Conservation (phyloP, 2,113 vertebrate genomes). For the Centropristis striata region DNA sequence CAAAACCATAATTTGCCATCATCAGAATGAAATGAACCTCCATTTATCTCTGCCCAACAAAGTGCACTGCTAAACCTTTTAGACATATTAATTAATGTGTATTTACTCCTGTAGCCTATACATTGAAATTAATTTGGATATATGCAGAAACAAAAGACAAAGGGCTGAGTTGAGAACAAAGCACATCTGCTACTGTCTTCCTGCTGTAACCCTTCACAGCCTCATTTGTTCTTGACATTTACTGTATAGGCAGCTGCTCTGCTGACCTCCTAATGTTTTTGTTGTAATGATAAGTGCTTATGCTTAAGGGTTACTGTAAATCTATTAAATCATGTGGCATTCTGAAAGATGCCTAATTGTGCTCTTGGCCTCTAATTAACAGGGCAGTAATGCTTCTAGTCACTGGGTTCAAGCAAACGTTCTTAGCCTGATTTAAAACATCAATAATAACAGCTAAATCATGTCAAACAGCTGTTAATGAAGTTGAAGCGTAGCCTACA, state of each 20-base stretch:
- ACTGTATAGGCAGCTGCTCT: slow-evolving; percentile 40
- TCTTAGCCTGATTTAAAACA: slow-evolving; percentile 34
- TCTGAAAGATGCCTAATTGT: slow-evolving; percentile 50
- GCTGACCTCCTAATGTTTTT: slow-evolving; percentile 54
- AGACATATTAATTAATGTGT: slow-evolving; percentile 69
- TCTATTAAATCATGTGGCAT: slow-evolving; percentile 42
- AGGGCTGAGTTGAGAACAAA: slow-evolving; percentile 49
- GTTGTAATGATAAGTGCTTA: slow-evolving; percentile 62
- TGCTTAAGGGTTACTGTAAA: slow-evolving; percentile 59
- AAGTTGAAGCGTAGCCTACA: background rate
- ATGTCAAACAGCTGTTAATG: slow-evolving; percentile 17
- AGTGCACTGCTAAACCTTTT: slow-evolving; percentile 56
- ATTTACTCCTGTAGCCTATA: slow-evolving; percentile 50
- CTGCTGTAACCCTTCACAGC: slow-evolving; percentile 47
- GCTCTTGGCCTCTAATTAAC: slow-evolving; percentile 46
- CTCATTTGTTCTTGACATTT: slow-evolving; percentile 51
- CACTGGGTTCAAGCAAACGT: slow-evolving; percentile 18
- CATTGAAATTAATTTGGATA: slow-evolving; percentile 55
- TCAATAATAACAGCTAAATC: slow-evolving; percentile 9
- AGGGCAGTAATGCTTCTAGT: slow-evolving; percentile 24
- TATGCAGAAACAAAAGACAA: slow-evolving; percentile 31
- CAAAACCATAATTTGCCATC: slow-evolving; percentile 60
- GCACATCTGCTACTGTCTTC: slow-evolving; percentile 55
- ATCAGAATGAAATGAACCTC: slow-evolving; percentile 36
- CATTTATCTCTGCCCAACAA: slow-evolving; percentile 74